phyloP scores from a whole-genome alignment of 2,113 vertebrate species.

The Menura novaehollandiae region DNA sequence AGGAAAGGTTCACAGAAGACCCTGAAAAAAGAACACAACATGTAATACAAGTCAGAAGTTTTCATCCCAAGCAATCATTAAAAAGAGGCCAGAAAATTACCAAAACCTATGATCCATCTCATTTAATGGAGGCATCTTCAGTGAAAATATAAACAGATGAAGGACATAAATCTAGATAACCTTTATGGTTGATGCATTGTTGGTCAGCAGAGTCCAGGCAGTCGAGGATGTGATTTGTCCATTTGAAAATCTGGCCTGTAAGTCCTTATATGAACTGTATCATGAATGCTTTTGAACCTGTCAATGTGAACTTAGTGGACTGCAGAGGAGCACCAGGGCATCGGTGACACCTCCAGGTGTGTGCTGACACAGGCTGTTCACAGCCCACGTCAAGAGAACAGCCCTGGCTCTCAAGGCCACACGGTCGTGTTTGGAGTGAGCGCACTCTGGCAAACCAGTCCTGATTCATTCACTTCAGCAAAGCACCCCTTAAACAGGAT shows the following conservation, averaged over 20 bases:
- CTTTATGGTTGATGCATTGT: background rate
- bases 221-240: fast-evolving
- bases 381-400: background rate
- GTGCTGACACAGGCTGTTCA: background rate
- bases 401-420: background rate
- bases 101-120: background rate
- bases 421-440: fast-evolving
- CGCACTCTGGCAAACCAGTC: background rate
- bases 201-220: background rate
- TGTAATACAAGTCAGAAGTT: background rate
- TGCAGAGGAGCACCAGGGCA: background rate
- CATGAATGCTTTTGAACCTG: background rate
- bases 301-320: background rate
- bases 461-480: background rate
- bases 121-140: background rate
- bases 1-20: background rate
- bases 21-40: background rate
- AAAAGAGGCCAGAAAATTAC: background rate
- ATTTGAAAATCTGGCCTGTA: background rate
- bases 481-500: background rate
- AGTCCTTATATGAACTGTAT: background rate
- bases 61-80: background rate
- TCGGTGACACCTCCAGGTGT: background rate
- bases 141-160: background rate
- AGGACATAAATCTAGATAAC: background rate